phyloP scores from a whole-genome alignment of 2,113 vertebrate genomes.

The Tringa solitaria region DNA sequence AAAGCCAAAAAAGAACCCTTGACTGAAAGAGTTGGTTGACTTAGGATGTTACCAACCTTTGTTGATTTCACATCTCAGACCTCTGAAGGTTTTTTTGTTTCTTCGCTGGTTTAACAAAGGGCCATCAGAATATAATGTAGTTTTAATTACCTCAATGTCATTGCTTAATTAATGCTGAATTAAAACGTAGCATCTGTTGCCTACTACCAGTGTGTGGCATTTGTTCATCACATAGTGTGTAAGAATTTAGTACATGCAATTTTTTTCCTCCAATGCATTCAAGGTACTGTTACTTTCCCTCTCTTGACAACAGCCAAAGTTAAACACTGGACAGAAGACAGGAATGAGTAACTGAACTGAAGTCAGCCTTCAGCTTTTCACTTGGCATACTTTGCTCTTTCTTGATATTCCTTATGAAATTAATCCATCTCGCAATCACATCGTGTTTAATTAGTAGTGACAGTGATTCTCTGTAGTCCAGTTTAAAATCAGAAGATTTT shows the following conservation, averaged over 20 bases:
- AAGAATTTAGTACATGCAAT: background rate
- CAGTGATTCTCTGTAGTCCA: background rate
- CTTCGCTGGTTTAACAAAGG: background rate
- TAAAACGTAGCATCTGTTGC: background rate
- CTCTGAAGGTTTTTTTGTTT: background rate
- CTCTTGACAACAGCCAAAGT: background rate
- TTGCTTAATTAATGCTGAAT: background rate
- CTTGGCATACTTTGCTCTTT: background rate
- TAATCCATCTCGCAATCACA: background rate
- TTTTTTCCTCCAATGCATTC: background rate
- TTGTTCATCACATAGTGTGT: background rate
- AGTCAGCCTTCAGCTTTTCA: background rate
- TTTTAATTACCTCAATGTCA: background rate
- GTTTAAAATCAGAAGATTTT: background rate
- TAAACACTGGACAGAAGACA: background rate
- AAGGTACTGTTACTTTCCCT: background rate
- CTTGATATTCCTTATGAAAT: background rate
- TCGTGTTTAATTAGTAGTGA: background rate
- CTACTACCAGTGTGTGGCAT: background rate
- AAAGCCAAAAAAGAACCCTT: background rate
- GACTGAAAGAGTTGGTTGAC: background rate
- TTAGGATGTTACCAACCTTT: background rate
- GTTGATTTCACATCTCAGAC: background rate
- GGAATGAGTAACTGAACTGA: background rate
- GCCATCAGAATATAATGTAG: background rate